Percentiles rank a stretch among this genome's conserved stretches.
Conservation (phyloP, 2,113 vertebrate genomes). For the Sinocyclocheilus rhinocerous region DNA sequence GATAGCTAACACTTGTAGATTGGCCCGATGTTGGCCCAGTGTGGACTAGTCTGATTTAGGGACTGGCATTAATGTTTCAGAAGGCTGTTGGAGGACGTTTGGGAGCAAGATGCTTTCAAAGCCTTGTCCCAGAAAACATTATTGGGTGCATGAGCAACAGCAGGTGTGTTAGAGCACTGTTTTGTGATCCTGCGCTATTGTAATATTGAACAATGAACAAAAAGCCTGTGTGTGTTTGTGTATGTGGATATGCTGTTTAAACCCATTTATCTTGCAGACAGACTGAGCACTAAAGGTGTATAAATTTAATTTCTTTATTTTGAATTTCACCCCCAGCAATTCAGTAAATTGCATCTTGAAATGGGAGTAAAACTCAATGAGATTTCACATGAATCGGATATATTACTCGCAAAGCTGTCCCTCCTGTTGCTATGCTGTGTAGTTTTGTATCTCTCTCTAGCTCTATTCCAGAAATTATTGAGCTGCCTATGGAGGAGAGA, state of each 20-base stretch:
- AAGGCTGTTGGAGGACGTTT: background rate
- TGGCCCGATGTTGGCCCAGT: background rate
- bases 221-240: slow-evolving; percentile 34
- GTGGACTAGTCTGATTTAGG: background rate
- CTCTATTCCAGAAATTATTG: background rate
- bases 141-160: slow-evolving; percentile 20
- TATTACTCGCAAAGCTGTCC: slow-evolving; percentile 46
- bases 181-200: slow-evolving; percentile 3
- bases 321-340: slow-evolving; percentile 55
- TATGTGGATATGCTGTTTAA: slow-evolving; percentile 35
- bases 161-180: slow-evolving; percentile 18
- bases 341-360: slow-evolving; percentile 56
- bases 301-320: slow-evolving; percentile 58
- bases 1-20: slow-evolving; percentile 23
- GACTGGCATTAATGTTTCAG: slow-evolving; percentile 28
- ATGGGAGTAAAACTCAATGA: slow-evolving; percentile 52
- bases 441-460: slow-evolving; percentile 12
- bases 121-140: background rate
- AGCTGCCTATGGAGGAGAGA: background rate
- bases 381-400: slow-evolving; percentile 55
- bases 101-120: background rate
- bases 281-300: slow-evolving; percentile 55
- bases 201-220: slow-evolving; percentile 30
- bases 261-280: slow-evolving; percentile 45
- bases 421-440: slow-evolving; percentile 56